Base-by-base conservation (phyloP, 2,888 invertebrate genomes). In the Torymus auratus region DNA sequence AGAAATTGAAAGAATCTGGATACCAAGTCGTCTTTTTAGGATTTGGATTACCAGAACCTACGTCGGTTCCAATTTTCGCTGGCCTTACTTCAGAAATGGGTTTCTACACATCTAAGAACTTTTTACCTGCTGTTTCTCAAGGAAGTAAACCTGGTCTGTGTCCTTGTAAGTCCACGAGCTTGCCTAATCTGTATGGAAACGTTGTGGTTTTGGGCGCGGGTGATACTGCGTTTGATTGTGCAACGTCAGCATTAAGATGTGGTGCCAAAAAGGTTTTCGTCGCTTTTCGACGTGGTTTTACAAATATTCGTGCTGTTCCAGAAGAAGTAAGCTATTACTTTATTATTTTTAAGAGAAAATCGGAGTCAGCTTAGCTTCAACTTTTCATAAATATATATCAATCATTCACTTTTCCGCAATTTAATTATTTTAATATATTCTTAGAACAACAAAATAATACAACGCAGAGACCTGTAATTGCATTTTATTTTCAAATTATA, bases 181-280 rank as follows among this genome's bases (percentile, higher is more conserved):
- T 99, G 61, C 99, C 99, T 0, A 91, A 93, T 65, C 90, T 99
- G 10, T 91, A 92, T 84, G 98, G 98, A 0, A 96, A 94, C 85
- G 95, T 95, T 0, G 94, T 99, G 79, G 99, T 99, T 0, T 91
- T 99, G 56, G 99, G 99, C 0, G 98, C 99, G 0, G 99, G 99
- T 0, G 99, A 99, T 90, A 99, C 99, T 0, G 99, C 99, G 0
- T 99, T 99, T 90, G 99, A 99, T 92, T 99, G 99, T 91, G 99
- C 99, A 0, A 99, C 99, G 0, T 98, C 99, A 0, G 98, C 98
- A 0, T 91, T 99, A 17, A 93, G 99, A 1, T 99, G 99, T 89
- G 99, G 99, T 0, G 99, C 99, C 0, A 93, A 92, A 50, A 94
- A 96, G 72, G 99, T 99, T 0, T 98, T 95, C 87, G 96, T 99